Evolutionary conservation across 23 tunicate genomes (phyloP), one percentile per base, ranked within the genome.

Genomic region (Diplosoma virens): DNA sequence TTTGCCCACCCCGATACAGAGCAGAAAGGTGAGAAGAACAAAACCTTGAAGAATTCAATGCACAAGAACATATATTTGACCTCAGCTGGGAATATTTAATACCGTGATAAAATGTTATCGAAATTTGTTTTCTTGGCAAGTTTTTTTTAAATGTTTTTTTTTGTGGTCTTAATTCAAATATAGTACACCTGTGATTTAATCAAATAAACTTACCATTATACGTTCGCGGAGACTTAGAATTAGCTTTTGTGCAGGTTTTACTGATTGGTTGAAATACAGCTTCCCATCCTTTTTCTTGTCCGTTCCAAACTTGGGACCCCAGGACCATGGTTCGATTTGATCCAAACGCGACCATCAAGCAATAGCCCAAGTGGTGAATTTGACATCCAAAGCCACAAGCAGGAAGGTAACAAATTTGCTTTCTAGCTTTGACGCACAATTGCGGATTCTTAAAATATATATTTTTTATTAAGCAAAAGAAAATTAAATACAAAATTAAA

Each of bases 251-350:
- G 66, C 97, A 90, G 34, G 82, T 90, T 22, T 67, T 66, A 70
- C 97, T 90, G 35, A 68, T 79, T 0, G 88, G 88, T 29, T 23
- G 72, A 33, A 84, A 90, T 14, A 90, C 86, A 21, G 83, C 33
- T 30, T 80, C 90, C 97, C 97, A 90, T 0, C 97, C 97, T 9
- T 80, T 82, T 1, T 53, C 67, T 25, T 64, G 32, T 61, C 79
- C 84, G 23, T 77, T 73, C 97, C 97, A 90, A n/a, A 28, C 63
- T 67, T 68, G 50, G 3, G 84, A 80, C 2, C 50, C 66, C 45
- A 80, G 41, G 22, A 80, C 32, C n/a, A 80, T 20, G n/a, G 84
- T 80, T 20, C 84, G 59, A 26, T 37, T 21, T 20, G 77, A 68
- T 53, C 75, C 84, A 58, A 68, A 33, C 20, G 84, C 84, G 32